Base-by-base conservation (phyloP, 2,797 vertebrate genomes). In the Urophycis tenuis region DNA sequence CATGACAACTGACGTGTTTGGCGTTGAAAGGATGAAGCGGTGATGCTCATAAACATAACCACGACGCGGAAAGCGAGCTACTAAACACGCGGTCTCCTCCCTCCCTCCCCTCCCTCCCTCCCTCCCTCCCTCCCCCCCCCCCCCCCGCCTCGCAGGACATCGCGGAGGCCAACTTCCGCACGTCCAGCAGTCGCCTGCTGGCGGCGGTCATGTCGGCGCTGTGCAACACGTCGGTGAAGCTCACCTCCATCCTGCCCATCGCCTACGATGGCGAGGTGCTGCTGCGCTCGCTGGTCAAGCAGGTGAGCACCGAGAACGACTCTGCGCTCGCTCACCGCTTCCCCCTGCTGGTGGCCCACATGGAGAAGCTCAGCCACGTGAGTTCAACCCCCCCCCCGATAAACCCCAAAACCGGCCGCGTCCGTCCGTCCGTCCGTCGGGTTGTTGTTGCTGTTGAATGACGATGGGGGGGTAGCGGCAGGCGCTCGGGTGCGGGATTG, bases 331-430 rank as follows among this genome's bases (percentile, higher is more conserved):
- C 95, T 86, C 96, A 99, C 85, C 96, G 98, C 75, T 99, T 99
- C 84, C 97, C 97, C 78, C 94, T 99, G 75, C 89, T 99, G 91
- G 97, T 99, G 77, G 94, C 96, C 29, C 96, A 98, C 84, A 99
- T 99, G 98, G 98, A 99, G 89, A 99, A 98, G 85, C 95, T 99
- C 72, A 98, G 97, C 85, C 97, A 99, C 90, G 98, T 97, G 77
- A 89, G 94, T 86, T 67, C 60, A 1, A 19, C 49, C 53, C 53
- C 45, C 0, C 49, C 49, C 53, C 53, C 45, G 19, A 35, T 35
- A 35, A 35, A 35, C n/a, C n/a, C n/a, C n/a, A n/a, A n/a, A n/a
- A 35, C 34, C 34, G 34, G 34, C 34, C n/a, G n/a, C n/a, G n/a
- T n/a, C n/a, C n/a, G n/a, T n/a, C n/a, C n/a, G n/a, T n/a, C n/a